A percentile compares a stretch with the other conserved stretches of the same genome.
Evolutionary conservation across 2,113 vertebrate species (phyloP).

Genomic region (Gobio gobio): DNA sequence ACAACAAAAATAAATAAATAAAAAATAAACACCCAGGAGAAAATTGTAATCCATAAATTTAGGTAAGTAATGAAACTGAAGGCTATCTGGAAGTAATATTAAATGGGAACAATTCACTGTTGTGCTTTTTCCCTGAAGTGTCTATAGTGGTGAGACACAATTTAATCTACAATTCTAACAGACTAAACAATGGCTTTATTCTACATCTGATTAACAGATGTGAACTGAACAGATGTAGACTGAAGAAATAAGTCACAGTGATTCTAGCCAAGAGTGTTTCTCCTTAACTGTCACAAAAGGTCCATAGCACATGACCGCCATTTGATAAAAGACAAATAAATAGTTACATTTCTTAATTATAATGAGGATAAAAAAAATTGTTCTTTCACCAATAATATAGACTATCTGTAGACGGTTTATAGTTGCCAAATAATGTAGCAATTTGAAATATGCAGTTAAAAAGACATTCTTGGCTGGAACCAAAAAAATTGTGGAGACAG

Average conservation of each 20-base stretch:
- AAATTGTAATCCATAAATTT: slow-evolving; percentile 27
- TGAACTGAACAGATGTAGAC: not conserved
- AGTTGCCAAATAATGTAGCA: not conserved
- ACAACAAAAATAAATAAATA: not conserved
- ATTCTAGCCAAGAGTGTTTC: not conserved
- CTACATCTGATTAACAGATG: slow-evolving; percentile 19
- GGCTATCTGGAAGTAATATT: not conserved
- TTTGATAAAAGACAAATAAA: not conserved
- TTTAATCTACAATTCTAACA: not conserved
- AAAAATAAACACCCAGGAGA: not conserved
- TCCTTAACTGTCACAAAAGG: not conserved
- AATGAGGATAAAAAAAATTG: not conserved
- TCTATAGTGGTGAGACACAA: not conserved
- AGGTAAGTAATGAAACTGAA: slow-evolving; percentile 18
- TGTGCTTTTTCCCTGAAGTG: not conserved
- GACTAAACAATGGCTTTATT: not conserved
- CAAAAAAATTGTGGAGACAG: not conserved
- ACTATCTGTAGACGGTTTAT: not conserved
- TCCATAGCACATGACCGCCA: not conserved
- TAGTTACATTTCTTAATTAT: not conserved
- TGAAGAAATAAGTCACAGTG: not conserved
- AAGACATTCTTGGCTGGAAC: not conserved
- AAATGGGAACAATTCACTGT: not conserved
- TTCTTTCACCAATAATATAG: not conserved
- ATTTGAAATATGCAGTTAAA: not conserved